These are phyloP conservation scores for Hycleus cichorii DNA, from an alignment of 1,140 invertebrate species.

Conservation along the genomic window DNA sequence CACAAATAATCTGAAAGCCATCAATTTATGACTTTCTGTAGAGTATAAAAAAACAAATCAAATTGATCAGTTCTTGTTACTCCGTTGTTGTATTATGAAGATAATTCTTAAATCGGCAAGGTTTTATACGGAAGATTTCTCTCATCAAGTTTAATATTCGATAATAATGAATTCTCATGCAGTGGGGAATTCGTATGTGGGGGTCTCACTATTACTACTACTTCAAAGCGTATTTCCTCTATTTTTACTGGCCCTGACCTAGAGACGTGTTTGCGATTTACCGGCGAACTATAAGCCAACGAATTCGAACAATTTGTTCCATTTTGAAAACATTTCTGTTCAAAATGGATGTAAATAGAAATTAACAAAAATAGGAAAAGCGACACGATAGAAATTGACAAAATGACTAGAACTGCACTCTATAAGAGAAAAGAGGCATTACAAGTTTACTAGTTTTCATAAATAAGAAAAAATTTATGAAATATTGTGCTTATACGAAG, in stretches of 20 bases:
- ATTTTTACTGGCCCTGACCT: slow-evolving; percentile 26
- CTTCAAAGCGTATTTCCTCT: slow-evolving; percentile 10
- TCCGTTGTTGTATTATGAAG: slow-evolving; percentile 4
- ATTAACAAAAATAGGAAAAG: too few species aligned
- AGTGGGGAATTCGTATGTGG: slow-evolving; percentile 12
- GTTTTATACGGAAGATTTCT: slow-evolving; percentile 29
- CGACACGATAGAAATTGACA: too few species aligned
- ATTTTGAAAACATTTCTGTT: too few species aligned
- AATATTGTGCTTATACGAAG: slow-evolving; percentile 8
- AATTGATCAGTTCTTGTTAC: not conserved
- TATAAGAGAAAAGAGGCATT: too few species aligned
- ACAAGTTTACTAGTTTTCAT: too few species aligned
- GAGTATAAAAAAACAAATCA: not conserved
- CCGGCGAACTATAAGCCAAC: slow-evolving; percentile 4
- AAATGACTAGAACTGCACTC: too few species aligned
- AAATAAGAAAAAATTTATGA: not conserved
- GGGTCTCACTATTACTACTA: not conserved
- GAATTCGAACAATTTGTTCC: too few species aligned
- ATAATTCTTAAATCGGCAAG: slow-evolving; percentile 14
- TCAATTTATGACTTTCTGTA: slow-evolving; percentile 21
- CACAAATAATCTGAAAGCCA: slow-evolving; percentile 35
- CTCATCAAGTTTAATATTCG: slow-evolving; percentile 7
- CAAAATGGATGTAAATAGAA: too few species aligned
- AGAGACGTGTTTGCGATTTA: slow-evolving; percentile 14
- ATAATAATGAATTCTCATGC: slow-evolving; percentile 21